phyloP scores from a whole-genome alignment of 2,888 invertebrate species.

The Tipula lateralis region DNA sequence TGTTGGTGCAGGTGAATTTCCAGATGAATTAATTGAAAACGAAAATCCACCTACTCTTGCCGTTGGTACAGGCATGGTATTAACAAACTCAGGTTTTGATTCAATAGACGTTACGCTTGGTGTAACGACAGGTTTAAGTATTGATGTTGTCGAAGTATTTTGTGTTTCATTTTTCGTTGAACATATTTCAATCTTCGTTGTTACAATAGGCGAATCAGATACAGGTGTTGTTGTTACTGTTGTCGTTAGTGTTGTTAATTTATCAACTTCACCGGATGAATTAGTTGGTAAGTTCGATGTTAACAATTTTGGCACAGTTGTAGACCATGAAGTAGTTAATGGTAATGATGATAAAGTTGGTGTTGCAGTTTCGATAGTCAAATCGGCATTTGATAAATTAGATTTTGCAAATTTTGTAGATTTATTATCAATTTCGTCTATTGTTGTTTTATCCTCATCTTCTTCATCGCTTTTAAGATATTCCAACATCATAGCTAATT shows the following conservation, averaged over 20 bases:
- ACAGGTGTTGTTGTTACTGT: background rate
- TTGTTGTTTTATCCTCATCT: background rate
- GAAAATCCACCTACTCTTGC: background rate
- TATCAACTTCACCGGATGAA: background rate
- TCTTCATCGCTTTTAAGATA: background rate
- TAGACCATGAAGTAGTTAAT: background rate
- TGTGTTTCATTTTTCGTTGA: background rate
- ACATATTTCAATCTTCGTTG: background rate
- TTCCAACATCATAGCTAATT: background rate
- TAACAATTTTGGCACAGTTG: background rate
- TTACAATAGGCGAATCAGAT: background rate
- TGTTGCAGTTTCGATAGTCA: background rate
- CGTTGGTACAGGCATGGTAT: background rate
- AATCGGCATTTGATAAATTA: background rate
- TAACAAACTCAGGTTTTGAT: background rate
- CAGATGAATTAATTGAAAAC: background rate
- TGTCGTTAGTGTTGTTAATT: background rate
- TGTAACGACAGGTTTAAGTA: background rate
- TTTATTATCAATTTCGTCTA: background rate
- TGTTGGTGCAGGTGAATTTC: background rate
- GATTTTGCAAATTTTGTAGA: background rate
- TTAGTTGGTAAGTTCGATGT: background rate
- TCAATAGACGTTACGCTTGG: background rate
- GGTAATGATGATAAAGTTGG: background rate
- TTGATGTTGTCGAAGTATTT: background rate